Percentiles rank a stretch among this genome's conserved stretches.
These are phyloP conservation scores for Lobophora halterata DNA, from an alignment of 2,888 invertebrate species.

Conservation along the genomic window DNA sequence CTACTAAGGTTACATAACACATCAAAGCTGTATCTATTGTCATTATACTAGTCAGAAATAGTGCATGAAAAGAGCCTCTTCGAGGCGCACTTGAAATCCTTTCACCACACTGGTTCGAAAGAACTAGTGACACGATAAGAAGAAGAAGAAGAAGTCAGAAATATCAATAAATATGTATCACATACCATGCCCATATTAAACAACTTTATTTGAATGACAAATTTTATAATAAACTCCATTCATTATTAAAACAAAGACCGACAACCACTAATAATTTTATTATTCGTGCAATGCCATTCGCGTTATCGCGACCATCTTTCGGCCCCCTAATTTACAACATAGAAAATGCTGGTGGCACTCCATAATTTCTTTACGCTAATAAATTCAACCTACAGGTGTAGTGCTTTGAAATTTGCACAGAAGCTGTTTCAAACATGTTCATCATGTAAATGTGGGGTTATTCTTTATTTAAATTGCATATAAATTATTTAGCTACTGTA, in stretches of 20 bases:
- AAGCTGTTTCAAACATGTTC: constrained; percentile 24
- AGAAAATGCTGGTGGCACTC: constrained; percentile 34
- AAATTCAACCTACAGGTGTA: constrained; percentile 42
- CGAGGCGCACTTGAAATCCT: not conserved
- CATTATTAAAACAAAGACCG: constrained; percentile 51
- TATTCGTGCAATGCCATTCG: constrained; percentile 48
- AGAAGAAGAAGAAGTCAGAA: no score
- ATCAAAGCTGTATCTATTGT: no score
- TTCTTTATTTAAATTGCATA: constrained; percentile 17
- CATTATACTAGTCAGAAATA: no score
- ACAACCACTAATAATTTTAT: constrained; percentile 57
- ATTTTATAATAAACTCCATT: constrained; percentile 13
- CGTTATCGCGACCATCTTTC: constrained; percentile 50
- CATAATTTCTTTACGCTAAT: constrained; percentile 43
- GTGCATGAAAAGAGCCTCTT: no score
- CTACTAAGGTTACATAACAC: no score
- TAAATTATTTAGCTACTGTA: constrained; percentile 14
- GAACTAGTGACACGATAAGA: no score
- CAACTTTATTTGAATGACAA: no score
- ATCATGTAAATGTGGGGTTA: constrained; percentile 19
- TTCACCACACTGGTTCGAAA: no score
- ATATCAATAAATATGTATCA: no score
- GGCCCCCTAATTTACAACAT: constrained; percentile 41
- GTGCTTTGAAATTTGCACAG: constrained; percentile 37
- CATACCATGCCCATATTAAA: no score